A percentile compares a stretch with the other conserved stretches of the same genome.
phyloP scores from a whole-genome alignment of 2,797 vertebrate genomes.

The Austrolebias charrua region DNA sequence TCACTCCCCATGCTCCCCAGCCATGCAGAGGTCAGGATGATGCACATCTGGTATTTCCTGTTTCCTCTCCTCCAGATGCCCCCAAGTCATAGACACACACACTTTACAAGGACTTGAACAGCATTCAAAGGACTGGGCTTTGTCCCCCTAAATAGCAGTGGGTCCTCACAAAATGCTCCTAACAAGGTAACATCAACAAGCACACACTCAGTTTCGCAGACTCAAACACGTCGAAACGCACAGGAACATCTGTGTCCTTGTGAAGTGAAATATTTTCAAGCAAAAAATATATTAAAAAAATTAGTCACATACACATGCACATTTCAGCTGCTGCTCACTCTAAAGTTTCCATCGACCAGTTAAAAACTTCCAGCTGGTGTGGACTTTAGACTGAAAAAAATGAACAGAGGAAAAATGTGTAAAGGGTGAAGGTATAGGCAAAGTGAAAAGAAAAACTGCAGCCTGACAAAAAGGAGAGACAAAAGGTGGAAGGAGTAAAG shows the following conservation, averaged over 20 bases:
- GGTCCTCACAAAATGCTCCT: too few relatives aligned
- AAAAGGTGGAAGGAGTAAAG: neutral
- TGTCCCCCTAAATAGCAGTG: too few relatives aligned
- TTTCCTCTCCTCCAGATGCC: conserved; percentile 67
- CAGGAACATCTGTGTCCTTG: conserved; percentile 42
- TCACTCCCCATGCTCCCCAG: conserved; percentile 38
- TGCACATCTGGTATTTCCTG: conserved; percentile 79
- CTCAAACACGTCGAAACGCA: conserved; percentile 4
- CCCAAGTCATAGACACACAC: conserved; percentile 41
- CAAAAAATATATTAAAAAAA: conserved; percentile 1
- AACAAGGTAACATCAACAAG: too few relatives aligned
- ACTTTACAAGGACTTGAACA: neutral
- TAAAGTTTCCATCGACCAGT: conserved; percentile 56
- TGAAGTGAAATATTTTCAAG: conserved; percentile 37
- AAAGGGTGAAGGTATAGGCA: neutral
- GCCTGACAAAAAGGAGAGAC: conserved; percentile 2
- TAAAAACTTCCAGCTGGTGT: conserved; percentile 56
- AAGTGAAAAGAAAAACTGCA: neutral
- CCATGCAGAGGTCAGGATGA: conserved; percentile 69
- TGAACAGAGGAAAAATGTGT: conserved; percentile 1
- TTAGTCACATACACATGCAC: conserved; percentile 15
- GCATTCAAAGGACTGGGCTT: too few relatives aligned
- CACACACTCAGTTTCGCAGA: too few relatives aligned
- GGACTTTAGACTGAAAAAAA: conserved; percentile 4
- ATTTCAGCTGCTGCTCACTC: conserved; percentile 30